Base-by-base conservation (phyloP, 2,888 invertebrate species). In the Gasteruption jaculator region DNA sequence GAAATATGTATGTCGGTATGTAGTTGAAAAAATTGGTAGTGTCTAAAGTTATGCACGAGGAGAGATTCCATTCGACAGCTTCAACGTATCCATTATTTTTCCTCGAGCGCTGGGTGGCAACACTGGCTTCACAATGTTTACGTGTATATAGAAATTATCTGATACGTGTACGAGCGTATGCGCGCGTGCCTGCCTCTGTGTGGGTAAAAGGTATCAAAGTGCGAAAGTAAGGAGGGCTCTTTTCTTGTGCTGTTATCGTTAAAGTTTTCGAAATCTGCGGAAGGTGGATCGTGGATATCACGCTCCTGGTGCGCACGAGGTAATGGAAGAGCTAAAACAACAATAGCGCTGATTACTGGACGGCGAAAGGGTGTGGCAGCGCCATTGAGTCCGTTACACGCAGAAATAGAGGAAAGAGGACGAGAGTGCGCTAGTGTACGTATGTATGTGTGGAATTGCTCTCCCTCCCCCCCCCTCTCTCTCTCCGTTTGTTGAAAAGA, bases 351-450 rank as follows among this genome's bases (percentile, higher is more conserved):
- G 68, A 68, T 68, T 68, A 66, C 62, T 62, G 61, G 63, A 62
- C 63, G 66, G 63, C 59, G 60, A 66, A 68, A 67, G 68, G 68
- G 68, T 65, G 68, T 68, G 68, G 68, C 68, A 64, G 58, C 63
- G 61, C 66, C 68, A 68, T 68, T 65, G 63, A 66, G 65, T 68
- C n/a, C 65, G 68, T 68, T 66, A 64, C 61, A 65, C 61, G 64
- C 63, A 63, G 64, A 55, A 63, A 66, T 63, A 58, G 60, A 61
- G 53, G 51, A 51, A 53, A 55, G 54, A 55, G 58, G 50, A 35
- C 41, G 40, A 38, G 44, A 37, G 35, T 43, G 40, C 41, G 19
- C 35, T 14, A 14, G 24, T 41, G 43, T 41, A 42, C 43, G 30
- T 35, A 46, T 10, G 39, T 12, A 24, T n/a, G n/a, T n/a, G n/a